Conservation (phyloP, 2,888 invertebrate species). For the Xanthia togata region DNA sequence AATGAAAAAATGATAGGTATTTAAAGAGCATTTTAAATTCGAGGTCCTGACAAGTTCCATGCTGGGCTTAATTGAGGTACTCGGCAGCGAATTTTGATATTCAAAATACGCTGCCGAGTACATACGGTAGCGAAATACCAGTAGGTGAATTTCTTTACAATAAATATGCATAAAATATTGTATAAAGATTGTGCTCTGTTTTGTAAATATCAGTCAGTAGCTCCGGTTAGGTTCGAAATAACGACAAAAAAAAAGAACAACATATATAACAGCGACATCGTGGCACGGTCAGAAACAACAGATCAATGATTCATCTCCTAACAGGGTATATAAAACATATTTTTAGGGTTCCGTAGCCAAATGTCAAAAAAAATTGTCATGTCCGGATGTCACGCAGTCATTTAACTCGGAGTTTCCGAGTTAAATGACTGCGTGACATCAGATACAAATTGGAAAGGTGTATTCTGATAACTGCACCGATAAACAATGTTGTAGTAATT, state of each 20-base stretch:
- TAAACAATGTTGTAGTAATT: background rate
- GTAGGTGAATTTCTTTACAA: background rate
- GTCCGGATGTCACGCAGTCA: background rate
- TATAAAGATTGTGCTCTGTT: constrained; percentile 62
- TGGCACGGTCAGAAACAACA: background rate
- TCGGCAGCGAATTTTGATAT: constrained; percentile 6
- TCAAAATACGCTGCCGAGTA: no score
- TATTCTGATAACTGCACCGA: background rate
- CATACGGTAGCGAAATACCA: background rate
- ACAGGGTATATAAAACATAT: background rate
- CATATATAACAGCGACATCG: background rate
- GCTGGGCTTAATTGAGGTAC: background rate
- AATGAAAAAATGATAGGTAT: constrained; percentile 14
- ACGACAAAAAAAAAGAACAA: background rate
- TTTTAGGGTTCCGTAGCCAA: background rate
- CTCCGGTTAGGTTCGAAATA: no score
- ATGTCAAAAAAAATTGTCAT: background rate
- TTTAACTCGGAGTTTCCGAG: no score
- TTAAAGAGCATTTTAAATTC: background rate
- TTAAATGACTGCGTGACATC: no score
- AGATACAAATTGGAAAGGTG: no score
- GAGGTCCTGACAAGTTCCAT: constrained; percentile 1
- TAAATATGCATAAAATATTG: constrained; percentile 9
- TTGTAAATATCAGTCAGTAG: background rate
- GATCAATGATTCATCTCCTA: background rate